Conservation (phyloP, 2,888 invertebrate genomes). For the Luperina nickerlii region DNA sequence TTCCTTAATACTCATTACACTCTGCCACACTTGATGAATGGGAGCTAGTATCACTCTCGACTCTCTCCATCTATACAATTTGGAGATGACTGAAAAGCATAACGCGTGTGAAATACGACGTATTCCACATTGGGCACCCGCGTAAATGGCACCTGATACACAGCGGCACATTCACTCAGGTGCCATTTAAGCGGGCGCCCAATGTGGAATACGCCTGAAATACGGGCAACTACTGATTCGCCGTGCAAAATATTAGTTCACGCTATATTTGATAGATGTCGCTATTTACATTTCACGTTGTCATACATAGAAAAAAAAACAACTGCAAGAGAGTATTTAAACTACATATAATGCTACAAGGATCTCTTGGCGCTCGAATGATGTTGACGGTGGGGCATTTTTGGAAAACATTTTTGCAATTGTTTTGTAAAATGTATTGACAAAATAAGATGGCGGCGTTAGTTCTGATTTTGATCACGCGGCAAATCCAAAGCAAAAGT, state of each 20-base stretch:
- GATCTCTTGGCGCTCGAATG: not conserved
- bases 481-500: not conserved
- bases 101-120: no score
- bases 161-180: no score
- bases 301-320: not conserved
- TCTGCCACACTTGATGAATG: no score
- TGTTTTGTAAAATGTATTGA: not conserved
- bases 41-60: not conserved
- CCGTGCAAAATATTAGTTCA: not conserved
- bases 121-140: no score
- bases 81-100: no score
- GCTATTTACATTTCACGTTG: not conserved
- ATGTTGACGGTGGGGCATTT: not conserved
- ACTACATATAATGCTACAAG: not conserved
- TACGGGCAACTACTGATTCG: not conserved
- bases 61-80: no score
- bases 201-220: no score
- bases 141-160: no score
- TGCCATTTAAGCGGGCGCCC: no score
- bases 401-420: not conserved
- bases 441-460: not conserved
- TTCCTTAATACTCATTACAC: no score
- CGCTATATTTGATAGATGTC: constrained; percentile 18
- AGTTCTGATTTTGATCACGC: not conserved
- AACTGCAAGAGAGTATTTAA: not conserved